Base-by-base conservation (phyloP, 2,797 vertebrate genomes). In the Chrosomus eos region DNA sequence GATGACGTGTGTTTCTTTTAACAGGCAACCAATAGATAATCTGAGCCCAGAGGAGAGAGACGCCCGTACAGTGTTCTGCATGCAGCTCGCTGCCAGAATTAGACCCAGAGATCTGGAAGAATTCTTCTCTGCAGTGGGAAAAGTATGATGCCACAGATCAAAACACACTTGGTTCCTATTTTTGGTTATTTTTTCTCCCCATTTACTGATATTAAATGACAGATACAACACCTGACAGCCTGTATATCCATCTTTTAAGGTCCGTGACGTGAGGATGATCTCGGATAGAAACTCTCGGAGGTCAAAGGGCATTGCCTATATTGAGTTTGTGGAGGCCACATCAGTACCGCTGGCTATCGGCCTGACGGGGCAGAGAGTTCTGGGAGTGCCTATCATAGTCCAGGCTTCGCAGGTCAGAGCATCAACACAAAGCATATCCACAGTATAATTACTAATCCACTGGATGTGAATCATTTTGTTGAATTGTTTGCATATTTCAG, bases 231-330 rank as follows among this genome's bases (percentile, higher is more conserved):
- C 23, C 38, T 28, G n/a, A 78, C 18, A 31, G 18, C 36, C 33
- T 60, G 33, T 33, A 38, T 36, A 11, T 70, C n/a, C 7, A 3
- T 18, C n/a, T 81, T 76, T 81, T 1, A 85, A 99, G 98, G 98
- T 99, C 72, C 96, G 98, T 91, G 98, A 99, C 82, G 98, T 99
- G 71, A 94, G 98, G 86, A 99, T 99, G 96, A 99, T 99, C 93
- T 99, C 98, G 0, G 98, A 99, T 92, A 95, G 98, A 92, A 99
- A 99, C 93, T 99, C 98, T 81, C 95, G 98, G 79, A 95, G 98
- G 83, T 99, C 98, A 21, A 99, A 99, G 91, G 98, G 98, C 90
- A 99, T 99, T 88, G 98, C 98, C n/a, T 99, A 99, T 86, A 97
- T 99, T 51, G 98, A 99, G 82, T 99, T 99, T 92, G 96, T 98